Evolutionary conservation across 2,888 invertebrate genomes (phyloP).

Genomic region (Heliconius aoede): DNA sequence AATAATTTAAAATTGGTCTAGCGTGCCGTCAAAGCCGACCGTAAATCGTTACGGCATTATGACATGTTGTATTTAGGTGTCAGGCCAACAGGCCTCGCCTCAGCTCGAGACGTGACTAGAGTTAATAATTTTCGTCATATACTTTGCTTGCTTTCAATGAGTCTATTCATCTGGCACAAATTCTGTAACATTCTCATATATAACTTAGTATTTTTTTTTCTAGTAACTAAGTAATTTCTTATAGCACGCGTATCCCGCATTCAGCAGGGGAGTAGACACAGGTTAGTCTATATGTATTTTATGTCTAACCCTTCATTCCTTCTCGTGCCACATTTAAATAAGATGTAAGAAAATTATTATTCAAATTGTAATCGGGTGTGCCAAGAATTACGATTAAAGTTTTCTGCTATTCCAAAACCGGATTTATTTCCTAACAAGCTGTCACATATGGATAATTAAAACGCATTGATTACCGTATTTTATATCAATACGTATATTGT

Average conservation of each 20-base stretch:
- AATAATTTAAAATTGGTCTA: constrained; percentile 47
- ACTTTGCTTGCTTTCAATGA: constrained; percentile 36
- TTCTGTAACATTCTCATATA: constrained; percentile 5
- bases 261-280: neutral
- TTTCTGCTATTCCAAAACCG: constrained; percentile 38
- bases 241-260: too few species aligned
- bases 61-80: constrained; percentile 65
- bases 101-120: constrained; percentile 70
- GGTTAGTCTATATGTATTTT: neutral
- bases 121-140: constrained; percentile 50
- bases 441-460: constrained; percentile 15
- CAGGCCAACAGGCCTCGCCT: constrained; percentile 69
- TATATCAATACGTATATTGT: neutral
- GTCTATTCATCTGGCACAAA: constrained; percentile 23
- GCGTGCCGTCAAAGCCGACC: constrained; percentile 57
- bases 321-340: constrained; percentile 21
- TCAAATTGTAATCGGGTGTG: constrained; percentile 40
- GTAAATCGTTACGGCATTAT: constrained; percentile 68
- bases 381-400: constrained; percentile 34
- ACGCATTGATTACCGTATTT: neutral
- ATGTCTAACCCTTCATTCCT: constrained; percentile 11
- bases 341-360: constrained; percentile 31
- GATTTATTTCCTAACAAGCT: constrained; percentile 36
- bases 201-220: neutral
- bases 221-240: neutral